phyloP scores from a whole-genome alignment of 2,113 vertebrate species.

The Illadopsis cleaveri region DNA sequence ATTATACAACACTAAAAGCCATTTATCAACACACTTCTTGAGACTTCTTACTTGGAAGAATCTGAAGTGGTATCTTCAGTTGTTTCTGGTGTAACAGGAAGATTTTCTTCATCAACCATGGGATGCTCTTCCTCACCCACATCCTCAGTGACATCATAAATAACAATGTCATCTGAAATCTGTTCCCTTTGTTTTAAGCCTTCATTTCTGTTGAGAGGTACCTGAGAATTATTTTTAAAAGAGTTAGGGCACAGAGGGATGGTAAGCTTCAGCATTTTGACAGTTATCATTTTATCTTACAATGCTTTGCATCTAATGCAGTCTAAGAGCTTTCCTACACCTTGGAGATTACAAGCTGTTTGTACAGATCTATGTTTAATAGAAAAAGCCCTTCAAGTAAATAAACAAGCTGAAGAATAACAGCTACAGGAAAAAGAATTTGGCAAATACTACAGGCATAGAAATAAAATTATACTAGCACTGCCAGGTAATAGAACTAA shows the following conservation, averaged over 20 bases:
- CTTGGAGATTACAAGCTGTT: not conserved
- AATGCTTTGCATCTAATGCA: not conserved
- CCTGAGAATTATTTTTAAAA: slow-evolving; percentile 51
- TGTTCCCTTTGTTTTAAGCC: slow-evolving; percentile 81
- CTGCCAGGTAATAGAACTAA: not conserved
- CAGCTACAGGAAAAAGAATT: not conserved
- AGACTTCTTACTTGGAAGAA: slow-evolving; percentile 75
- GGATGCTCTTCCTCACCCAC: slow-evolving; percentile 67
- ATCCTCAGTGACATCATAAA: slow-evolving; percentile 88
- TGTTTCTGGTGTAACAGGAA: slow-evolving; percentile 73
- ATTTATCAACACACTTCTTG: not conserved
- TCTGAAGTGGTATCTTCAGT: slow-evolving; percentile 74
- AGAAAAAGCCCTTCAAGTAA: not conserved
- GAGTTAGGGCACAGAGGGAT: not conserved
- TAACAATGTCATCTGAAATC: slow-evolving; percentile 89
- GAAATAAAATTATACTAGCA: not conserved
- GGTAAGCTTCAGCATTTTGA: not conserved
- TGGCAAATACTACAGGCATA: not conserved
- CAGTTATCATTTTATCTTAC: not conserved
- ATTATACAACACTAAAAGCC: not conserved
- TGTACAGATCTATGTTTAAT: not conserved
- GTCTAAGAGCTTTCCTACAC: not conserved
- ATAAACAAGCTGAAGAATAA: not conserved
- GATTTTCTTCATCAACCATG: slow-evolving; percentile 74
- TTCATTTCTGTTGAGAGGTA: slow-evolving; percentile 77